Conservation (phyloP, 2,797 vertebrate species). For the Adelosebastes latens region DNA sequence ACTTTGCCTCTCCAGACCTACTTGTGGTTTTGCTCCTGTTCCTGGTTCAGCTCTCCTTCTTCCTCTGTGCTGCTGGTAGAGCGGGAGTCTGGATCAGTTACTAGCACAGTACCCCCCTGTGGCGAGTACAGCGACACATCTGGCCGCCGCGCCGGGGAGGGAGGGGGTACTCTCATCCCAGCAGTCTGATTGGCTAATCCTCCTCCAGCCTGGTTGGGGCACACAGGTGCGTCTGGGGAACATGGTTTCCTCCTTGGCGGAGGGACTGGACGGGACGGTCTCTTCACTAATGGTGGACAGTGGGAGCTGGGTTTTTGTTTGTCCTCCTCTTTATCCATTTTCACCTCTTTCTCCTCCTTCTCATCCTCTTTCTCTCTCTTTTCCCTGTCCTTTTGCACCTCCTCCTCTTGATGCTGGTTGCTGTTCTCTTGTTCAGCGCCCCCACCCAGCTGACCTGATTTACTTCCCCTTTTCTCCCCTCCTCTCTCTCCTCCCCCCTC, state of each 20-base stretch:
- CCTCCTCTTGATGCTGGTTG: conserved; percentile 20
- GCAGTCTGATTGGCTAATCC: conserved; percentile 35
- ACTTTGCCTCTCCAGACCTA: conserved; percentile 25
- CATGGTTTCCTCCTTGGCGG: conserved; percentile 89
- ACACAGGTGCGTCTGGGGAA: conserved; percentile 33
- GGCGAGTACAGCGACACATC: conserved; percentile 86
- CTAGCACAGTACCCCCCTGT: conserved; percentile 68
- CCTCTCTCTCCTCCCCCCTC: conserved; percentile 34
- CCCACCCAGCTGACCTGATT: conserved; percentile 33
- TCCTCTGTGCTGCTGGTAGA: conserved; percentile 96
- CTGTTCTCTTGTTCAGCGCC: conserved; percentile 10
- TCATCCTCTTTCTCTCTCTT: conserved; percentile 12
- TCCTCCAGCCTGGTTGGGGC: conserved; percentile 24
- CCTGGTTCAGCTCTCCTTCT: conserved; percentile 81
- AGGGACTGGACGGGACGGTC: conserved; percentile 82
- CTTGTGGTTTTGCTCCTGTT: conserved; percentile 55
- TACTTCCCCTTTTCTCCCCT: conserved; percentile 28
- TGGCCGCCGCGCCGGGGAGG: background rate
- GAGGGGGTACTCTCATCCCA: conserved; percentile 21
- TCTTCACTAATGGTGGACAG: conserved; percentile 18
- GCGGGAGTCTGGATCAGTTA: conserved; percentile 88
- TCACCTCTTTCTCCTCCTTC: conserved; percentile 35
- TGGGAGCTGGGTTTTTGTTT: conserved; percentile 34
- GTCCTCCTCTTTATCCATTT: conserved; percentile 37
- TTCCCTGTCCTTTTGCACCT: background rate